phyloP scores from a whole-genome alignment of 2,797 vertebrate species.

The Linurgus olivaceus region DNA sequence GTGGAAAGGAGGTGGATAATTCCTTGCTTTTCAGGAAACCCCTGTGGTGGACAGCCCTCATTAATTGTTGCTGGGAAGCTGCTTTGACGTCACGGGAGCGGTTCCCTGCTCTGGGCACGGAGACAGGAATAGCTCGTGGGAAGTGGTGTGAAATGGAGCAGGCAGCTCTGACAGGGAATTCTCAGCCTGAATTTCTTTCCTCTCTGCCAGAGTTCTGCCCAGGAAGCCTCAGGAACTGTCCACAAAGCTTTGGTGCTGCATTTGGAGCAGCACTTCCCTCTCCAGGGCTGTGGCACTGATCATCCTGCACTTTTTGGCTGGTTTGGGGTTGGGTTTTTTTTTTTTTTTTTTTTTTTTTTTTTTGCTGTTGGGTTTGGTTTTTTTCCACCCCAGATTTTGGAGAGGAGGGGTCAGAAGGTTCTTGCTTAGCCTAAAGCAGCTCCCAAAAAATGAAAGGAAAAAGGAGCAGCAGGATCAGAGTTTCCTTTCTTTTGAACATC shows the following conservation, averaged over 20 bases:
- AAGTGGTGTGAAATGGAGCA: conserved; percentile 40
- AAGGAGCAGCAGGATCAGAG: background rate
- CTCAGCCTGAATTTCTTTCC: background rate
- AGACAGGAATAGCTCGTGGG: conserved; percentile 32
- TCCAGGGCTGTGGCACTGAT: background rate
- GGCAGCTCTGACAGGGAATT: background rate
- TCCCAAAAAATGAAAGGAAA: background rate
- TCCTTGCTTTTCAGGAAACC: conserved; percentile 83
- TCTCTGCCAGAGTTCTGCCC: background rate
- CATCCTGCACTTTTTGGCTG: background rate
- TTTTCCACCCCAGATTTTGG: background rate
- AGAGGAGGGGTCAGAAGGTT: background rate
- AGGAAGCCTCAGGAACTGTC: background rate
- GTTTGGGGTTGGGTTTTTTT: background rate
- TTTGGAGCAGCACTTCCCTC: background rate
- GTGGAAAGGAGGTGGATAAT: conserved; percentile 64
- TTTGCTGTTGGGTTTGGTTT: background rate
- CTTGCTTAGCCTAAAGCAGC: background rate
- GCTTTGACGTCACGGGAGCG: conserved; percentile 76
- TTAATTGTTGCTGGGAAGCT: conserved; percentile 79
- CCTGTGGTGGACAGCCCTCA: conserved; percentile 78
- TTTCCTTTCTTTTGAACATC: background rate
- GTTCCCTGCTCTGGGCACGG: conserved; percentile 66
- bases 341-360: background rate
- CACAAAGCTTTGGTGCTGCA: background rate